Evolutionary conservation across 2,888 invertebrate species (phyloP).

Genomic region (Lamellibrachia columna): DNA sequence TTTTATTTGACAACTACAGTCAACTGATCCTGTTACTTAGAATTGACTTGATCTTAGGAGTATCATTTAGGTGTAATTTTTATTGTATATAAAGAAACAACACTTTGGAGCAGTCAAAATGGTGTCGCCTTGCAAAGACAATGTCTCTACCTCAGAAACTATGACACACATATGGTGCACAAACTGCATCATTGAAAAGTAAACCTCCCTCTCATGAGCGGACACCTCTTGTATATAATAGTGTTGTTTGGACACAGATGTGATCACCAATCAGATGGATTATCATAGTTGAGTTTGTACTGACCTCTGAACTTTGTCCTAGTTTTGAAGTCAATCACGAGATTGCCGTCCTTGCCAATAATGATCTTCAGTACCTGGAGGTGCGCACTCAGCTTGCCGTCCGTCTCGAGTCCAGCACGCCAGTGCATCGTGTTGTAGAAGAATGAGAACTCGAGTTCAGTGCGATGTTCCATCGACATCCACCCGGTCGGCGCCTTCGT

Average conservation of each 20-base stretch:
- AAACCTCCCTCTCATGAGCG: background rate
- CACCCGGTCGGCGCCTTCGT: conserved; percentile 64
- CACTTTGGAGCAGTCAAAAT: background rate
- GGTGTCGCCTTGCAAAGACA: background rate
- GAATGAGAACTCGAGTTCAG: conserved; percentile 66
- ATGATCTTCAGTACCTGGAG: conserved; percentile 59
- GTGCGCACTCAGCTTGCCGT: conserved; percentile 54
- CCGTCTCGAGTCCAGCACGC: conserved; percentile 61
- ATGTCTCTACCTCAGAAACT: no score
- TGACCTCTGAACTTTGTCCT: conserved; percentile 65
- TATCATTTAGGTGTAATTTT: background rate
- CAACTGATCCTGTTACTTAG: background rate
- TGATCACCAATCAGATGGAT: background rate
- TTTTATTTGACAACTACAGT: background rate
- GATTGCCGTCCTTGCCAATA: conserved; percentile 61
- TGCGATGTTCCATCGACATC: conserved; percentile 66
- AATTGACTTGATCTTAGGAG: background rate
- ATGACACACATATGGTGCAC: background rate
- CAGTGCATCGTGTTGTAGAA: conserved; percentile 65
- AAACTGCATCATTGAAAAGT: background rate
- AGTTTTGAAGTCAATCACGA: conserved; percentile 66
- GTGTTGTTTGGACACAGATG: no score
- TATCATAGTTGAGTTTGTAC: background rate
- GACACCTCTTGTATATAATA: background rate
- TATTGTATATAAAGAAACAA: background rate